Percentiles rank a stretch among this genome's conserved stretches.
These are phyloP conservation scores for Sus cebifrons DNA, from an alignment of 2,797 vertebrate genomes.

Conservation along the genomic window DNA sequence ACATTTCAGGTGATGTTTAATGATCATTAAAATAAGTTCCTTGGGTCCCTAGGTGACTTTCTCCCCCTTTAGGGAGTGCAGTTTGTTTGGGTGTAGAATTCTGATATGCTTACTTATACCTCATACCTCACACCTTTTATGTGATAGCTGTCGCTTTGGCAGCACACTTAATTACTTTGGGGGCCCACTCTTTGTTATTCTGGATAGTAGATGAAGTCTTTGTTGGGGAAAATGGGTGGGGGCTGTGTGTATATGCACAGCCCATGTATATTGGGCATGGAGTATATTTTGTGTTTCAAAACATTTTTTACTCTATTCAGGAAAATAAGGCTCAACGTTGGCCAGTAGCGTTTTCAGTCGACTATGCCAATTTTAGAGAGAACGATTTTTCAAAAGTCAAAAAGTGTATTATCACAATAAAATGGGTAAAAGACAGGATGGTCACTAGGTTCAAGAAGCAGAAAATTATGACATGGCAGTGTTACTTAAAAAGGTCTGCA, in stretches of 20 bases:
- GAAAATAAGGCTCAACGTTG: conserved; percentile 62
- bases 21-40: conserved; percentile 34
- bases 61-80: conserved; percentile 39
- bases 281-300: conserved; percentile 62
- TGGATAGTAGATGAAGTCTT: conserved; percentile 46
- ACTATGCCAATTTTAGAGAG: not conserved
- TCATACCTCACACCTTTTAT: not conserved
- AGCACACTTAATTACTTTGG: not conserved
- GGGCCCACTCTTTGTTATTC: conserved; percentile 38
- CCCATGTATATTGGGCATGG: not conserved
- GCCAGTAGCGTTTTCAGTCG: conserved; percentile 37
- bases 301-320: not conserved
- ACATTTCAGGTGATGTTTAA: conserved; percentile 37
- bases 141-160: not conserved
- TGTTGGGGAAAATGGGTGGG: not conserved
- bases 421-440: conserved; percentile 15
- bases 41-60: not conserved
- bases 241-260: not conserved
- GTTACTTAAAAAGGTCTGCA: not conserved
- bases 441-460: conserved; percentile 48
- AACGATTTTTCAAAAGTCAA: conserved; percentile 9
- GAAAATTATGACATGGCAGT: conserved; percentile 41
- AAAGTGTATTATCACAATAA: conserved; percentile 46
- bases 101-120: not conserved
- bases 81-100: conserved; percentile 37